phyloP scores from a whole-genome alignment of 2,797 vertebrate species.

The Microchirus variegatus region DNA sequence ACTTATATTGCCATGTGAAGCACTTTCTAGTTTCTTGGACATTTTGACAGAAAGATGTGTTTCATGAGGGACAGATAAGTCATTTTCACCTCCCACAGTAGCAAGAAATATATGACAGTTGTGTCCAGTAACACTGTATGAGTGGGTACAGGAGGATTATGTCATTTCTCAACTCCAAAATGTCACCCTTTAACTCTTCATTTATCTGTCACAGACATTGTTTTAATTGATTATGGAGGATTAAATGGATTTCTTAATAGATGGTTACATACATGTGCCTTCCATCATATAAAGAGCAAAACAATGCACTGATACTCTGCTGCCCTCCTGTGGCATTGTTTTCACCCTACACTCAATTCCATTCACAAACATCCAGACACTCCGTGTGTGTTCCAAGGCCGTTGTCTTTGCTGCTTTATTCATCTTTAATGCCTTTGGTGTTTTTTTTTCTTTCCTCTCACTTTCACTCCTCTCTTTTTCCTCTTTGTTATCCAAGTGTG shows the following conservation, averaged over 20 bases:
- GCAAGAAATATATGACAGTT: constrained; percentile 22
- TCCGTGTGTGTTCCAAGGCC: constrained; percentile 13
- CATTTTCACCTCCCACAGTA: constrained; percentile 19
- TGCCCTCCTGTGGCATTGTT: constrained; percentile 65
- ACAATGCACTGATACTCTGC: constrained; percentile 43
- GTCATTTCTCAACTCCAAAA: constrained; percentile 16
- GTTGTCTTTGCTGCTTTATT: constrained; percentile 27
- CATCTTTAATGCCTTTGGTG: constrained; percentile 26
- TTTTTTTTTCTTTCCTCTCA: not conserved
- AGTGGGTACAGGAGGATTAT: constrained; percentile 37
- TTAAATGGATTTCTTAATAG: too few relatives aligned
- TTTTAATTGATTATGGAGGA: too few relatives aligned
- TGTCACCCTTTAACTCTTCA: not conserved
- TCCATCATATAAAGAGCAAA: not conserved
- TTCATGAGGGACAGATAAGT: not conserved
- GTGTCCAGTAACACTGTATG: constrained; percentile 13
- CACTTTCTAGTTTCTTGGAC: not conserved
- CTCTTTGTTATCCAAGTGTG: not conserved
- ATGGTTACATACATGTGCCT: not conserved
- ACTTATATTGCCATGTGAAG: too few relatives aligned
- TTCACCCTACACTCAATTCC: not conserved
- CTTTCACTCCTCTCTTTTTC: not conserved
- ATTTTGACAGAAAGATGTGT: constrained; percentile 14
- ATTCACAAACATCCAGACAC: constrained; percentile 16
- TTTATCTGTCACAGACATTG: not conserved